Conservation (phyloP, 2,888 invertebrate species). For the Pollenia angustigena region DNA sequence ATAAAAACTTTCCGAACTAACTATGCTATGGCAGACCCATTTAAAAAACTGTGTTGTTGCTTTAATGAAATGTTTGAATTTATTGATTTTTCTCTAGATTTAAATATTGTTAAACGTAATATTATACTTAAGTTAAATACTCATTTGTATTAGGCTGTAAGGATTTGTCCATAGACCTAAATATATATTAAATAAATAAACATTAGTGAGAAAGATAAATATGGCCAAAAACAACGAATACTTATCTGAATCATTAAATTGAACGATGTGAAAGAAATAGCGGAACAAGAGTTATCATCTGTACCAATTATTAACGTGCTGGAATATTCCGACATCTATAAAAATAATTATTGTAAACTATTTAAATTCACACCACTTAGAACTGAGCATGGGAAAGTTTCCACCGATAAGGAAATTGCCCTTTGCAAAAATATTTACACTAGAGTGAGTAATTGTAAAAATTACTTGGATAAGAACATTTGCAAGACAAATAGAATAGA, state of each 20-base stretch:
- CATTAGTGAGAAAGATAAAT: neutral
- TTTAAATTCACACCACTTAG: too few relatives aligned
- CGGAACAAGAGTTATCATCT: neutral
- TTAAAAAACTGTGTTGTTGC: too few relatives aligned
- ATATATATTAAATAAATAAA: too few relatives aligned
- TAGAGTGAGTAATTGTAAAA: neutral
- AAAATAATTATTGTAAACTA: too few relatives aligned
- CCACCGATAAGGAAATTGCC: neutral
- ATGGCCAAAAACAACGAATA: conserved; percentile 9
- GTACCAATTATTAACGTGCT: conserved; percentile 19
- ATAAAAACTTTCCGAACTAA: too few relatives aligned
- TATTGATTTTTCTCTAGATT: too few relatives aligned
- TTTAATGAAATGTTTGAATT: too few relatives aligned
- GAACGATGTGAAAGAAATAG: conserved; percentile 19
- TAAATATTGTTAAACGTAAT: too few relatives aligned
- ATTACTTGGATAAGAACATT: neutral
- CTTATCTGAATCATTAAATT: conserved; percentile 12
- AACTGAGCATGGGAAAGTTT: neutral
- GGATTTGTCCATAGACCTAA: too few relatives aligned
- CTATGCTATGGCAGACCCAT: too few relatives aligned
- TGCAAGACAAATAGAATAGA: neutral
- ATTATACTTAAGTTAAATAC: too few relatives aligned
- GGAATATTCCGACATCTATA: conserved; percentile 18
- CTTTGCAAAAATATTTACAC: neutral
- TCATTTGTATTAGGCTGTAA: too few relatives aligned